phyloP scores from a whole-genome alignment of 2,888 invertebrate genomes.

The Mylabris sibirica region DNA sequence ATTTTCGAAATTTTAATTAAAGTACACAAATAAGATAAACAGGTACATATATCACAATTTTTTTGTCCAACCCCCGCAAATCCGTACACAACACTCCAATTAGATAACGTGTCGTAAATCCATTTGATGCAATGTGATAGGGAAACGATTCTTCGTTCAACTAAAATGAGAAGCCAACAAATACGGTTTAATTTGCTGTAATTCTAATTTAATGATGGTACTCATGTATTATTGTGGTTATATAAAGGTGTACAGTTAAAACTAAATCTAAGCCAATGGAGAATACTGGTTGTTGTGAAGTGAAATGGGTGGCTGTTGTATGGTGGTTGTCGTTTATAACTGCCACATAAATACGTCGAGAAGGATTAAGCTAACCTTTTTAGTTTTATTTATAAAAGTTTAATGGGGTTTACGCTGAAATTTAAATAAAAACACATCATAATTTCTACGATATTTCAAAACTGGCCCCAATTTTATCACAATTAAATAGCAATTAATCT shows the following conservation, averaged over 20 bases:
- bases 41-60: background rate
- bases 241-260: constrained; percentile 30
- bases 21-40: background rate
- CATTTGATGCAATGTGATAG: background rate
- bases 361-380: constrained; percentile 31
- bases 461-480: background rate
- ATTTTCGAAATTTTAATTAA: background rate
- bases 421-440: background rate
- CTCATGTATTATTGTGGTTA: constrained; percentile 31
- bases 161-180: background rate
- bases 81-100: background rate
- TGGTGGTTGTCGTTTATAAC: constrained; percentile 31
- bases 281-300: constrained; percentile 22
- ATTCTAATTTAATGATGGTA: constrained; percentile 10
- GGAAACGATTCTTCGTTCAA: background rate
- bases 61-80: no score
- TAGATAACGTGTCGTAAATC: background rate
- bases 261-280: constrained; percentile 27
- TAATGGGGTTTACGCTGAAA: constrained; percentile 19
- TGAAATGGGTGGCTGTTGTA: constrained; percentile 30
- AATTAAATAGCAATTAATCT: background rate
- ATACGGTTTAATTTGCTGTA: background rate
- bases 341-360: constrained; percentile 37
- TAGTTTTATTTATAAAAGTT: constrained; percentile 34
- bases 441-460: background rate